phyloP scores from a whole-genome alignment of 2,888 invertebrate species.

The Chloromyia formosa region DNA sequence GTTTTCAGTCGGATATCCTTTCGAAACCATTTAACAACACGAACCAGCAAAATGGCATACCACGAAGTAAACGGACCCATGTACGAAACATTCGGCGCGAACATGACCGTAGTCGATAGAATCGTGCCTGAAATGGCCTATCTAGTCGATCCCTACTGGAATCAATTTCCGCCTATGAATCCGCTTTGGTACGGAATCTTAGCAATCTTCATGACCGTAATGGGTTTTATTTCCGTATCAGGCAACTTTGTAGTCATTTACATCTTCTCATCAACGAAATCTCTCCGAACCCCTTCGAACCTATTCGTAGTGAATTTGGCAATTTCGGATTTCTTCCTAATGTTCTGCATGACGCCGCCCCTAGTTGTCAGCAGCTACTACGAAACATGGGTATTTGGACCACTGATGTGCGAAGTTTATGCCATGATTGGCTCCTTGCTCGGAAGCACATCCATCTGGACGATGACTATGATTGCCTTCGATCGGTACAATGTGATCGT shows the following conservation, averaged over 20 bases:
- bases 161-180: constrained; percentile 89
- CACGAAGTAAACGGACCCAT: constrained; percentile 9
- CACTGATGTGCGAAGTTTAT: constrained; percentile 87
- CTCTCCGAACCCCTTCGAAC: constrained; percentile 87
- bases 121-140: constrained; percentile 72
- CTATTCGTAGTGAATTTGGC: constrained; percentile 90
- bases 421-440: constrained; percentile 79
- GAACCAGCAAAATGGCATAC: constrained; percentile 19
- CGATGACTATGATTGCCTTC: constrained; percentile 68
- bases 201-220: constrained; percentile 79
- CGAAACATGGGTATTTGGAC: constrained; percentile 67
- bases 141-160: constrained; percentile 80
- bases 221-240: constrained; percentile 68
- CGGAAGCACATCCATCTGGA: constrained; percentile 70
- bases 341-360: constrained; percentile 69
- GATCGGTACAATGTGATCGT: constrained; percentile 71
- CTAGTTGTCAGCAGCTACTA: constrained; percentile 87
- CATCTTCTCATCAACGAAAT: constrained; percentile 63
- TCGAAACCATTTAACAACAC: too few species aligned
- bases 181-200: constrained; percentile 86
- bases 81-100: constrained; percentile 57
- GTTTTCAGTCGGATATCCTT: too few species aligned
- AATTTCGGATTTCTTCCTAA: constrained; percentile 90
- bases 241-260: constrained; percentile 63
- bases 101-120: constrained; percentile 83